Percentiles rank a stretch among this genome's conserved stretches.
Evolutionary conservation across 2,797 vertebrate species (phyloP).

Genomic region (Serranus cabrilla): DNA sequence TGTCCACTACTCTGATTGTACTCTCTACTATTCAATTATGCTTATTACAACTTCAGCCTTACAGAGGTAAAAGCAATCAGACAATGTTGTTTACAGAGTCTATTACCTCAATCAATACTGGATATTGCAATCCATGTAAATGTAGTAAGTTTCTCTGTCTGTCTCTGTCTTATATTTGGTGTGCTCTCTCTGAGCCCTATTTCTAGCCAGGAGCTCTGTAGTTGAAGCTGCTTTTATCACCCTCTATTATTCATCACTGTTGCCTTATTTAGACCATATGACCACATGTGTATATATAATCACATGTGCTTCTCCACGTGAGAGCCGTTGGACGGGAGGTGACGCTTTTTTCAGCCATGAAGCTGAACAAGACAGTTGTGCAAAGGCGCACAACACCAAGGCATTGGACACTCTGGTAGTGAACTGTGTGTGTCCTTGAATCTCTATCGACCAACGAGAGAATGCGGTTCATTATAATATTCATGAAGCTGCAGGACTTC

Average conservation of each 20-base stretch:
- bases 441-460: slow-evolving; percentile 39
- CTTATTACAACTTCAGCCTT: neutral
- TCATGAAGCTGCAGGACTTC: slow-evolving; percentile 69
- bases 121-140: slow-evolving; percentile 11
- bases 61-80: slow-evolving; percentile 17
- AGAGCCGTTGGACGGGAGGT: slow-evolving; percentile 9
- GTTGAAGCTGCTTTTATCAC: slow-evolving; percentile 58
- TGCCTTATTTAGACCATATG: slow-evolving; percentile 68
- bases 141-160: slow-evolving; percentile 1
- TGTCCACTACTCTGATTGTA: slow-evolving; percentile 1
- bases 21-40: slow-evolving; percentile 14
- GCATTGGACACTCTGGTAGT: neutral
- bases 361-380: neutral
- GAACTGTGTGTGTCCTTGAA: slow-evolving; percentile 36
- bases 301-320: slow-evolving; percentile 54
- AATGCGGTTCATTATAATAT: slow-evolving; percentile 70
- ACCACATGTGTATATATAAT: slow-evolving; percentile 54
- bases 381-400: neutral
- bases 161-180: neutral
- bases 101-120: neutral
- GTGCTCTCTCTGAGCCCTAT: slow-evolving; percentile 4
- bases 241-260: slow-evolving; percentile 73
- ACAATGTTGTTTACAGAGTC: slow-evolving; percentile 16
- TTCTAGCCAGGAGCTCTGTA: slow-evolving; percentile 21
- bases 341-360: slow-evolving; percentile 22